A percentile compares a stretch with the other conserved stretches of the same genome.
Conservation (phyloP, 2,113 vertebrate species). For the Tenebrosternarchus preto region DNA sequence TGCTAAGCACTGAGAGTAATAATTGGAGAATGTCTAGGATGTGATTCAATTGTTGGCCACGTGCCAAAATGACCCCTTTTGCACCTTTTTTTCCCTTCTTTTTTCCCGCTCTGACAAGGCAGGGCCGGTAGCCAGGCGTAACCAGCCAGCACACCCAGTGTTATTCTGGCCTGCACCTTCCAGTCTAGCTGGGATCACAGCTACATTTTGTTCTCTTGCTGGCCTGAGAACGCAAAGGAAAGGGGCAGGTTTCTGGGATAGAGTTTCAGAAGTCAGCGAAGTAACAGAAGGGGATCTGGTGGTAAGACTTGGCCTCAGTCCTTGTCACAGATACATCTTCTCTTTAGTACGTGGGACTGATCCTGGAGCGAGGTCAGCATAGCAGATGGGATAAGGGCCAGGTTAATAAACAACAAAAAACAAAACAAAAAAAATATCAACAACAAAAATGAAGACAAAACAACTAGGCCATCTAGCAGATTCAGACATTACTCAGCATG, state of each 20-base stretch:
- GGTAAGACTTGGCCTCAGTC: conserved; percentile 36
- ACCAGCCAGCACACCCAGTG: conserved; percentile 34
- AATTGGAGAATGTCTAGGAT: neutral
- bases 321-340: conserved; percentile 7
- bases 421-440: conserved; percentile 36
- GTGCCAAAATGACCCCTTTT: too few species aligned
- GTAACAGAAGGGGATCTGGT: conserved; percentile 33
- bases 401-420: neutral
- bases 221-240: conserved; percentile 24
- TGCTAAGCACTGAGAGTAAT: neutral
- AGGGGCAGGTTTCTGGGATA: conserved; percentile 22
- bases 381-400: conserved; percentile 23
- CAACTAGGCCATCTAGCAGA: conserved; percentile 58
- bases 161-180: conserved; percentile 35
- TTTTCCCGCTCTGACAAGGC: neutral
- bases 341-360: conserved; percentile 42
- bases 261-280: conserved; percentile 52
- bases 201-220: conserved; percentile 35
- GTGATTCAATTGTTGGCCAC: neutral
- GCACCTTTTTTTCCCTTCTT: too few species aligned
- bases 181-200: conserved; percentile 49
- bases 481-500: conserved; percentile 72
- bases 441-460: conserved; percentile 19
- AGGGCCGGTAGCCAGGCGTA: conserved; percentile 41
- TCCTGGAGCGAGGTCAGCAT: conserved; percentile 33